Evolutionary conservation across 2,113 vertebrate genomes (phyloP).

Genomic region (Rhinichthys klamathensis): DNA sequence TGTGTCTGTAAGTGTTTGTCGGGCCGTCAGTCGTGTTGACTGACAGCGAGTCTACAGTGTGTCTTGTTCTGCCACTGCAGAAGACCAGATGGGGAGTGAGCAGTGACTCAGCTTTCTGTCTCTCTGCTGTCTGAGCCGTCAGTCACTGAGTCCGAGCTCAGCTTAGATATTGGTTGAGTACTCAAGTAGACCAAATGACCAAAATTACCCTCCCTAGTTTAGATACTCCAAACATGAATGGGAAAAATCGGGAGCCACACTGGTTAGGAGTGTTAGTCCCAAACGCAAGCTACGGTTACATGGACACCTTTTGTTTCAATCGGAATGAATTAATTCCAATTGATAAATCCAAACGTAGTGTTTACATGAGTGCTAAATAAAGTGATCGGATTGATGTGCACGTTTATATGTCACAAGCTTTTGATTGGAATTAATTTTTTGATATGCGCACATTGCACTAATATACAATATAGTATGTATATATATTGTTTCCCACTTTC

Average conservation of each 20-base stretch:
- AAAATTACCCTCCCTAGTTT: background rate
- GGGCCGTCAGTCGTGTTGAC: background rate
- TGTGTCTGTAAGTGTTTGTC: constrained; percentile 26
- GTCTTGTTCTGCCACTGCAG: background rate
- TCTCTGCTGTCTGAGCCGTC: background rate
- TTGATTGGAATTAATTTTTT: no score
- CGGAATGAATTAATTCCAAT: no score
- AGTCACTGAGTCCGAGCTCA: background rate
- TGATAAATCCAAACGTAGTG: no score
- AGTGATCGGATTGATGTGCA: no score
- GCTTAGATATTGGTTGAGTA: background rate
- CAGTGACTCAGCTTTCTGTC: constrained; percentile 44
- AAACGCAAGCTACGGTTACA: background rate
- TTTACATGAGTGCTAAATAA: no score
- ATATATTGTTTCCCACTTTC: no score
- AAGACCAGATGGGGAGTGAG: constrained; percentile 27
- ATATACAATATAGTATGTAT: no score
- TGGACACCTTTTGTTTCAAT: no score
- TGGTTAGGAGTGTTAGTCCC: background rate
- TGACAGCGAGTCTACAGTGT: background rate
- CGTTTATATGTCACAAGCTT: no score
- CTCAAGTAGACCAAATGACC: background rate
- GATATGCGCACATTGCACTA: no score
- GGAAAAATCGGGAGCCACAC: background rate
- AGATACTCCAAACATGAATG: background rate